These are phyloP conservation scores for Sardina pilchardus DNA, from an alignment of 2,113 vertebrate species.

Conservation along the genomic window DNA sequence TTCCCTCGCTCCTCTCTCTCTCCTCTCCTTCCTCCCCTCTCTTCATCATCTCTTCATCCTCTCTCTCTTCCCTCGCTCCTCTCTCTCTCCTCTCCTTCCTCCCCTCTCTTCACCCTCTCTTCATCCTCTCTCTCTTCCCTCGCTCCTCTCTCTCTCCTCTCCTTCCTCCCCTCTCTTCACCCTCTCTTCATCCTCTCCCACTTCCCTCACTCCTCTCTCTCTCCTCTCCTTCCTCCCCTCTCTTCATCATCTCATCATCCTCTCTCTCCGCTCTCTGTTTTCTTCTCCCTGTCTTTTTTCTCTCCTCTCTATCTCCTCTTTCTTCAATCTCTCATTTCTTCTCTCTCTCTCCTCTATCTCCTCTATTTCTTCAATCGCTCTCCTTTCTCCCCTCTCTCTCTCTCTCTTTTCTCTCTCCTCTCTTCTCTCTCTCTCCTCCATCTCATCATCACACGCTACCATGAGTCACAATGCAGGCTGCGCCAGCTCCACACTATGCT, in stretches of 20 bases:
- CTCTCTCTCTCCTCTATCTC: not conserved
- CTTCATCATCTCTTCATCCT: too few species aligned
- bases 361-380: constrained; percentile 37
- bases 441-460: not conserved
- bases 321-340: not conserved
- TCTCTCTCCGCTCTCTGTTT: constrained; percentile 12
- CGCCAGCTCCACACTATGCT: not conserved
- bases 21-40: too few species aligned
- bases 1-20: too few species aligned
- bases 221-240: too few species aligned
- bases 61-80: too few species aligned
- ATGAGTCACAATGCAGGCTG: not conserved
- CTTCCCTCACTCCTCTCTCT: too few species aligned
- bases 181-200: too few species aligned
- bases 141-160: constrained; percentile 21
- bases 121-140: constrained; percentile 20
- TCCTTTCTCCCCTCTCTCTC: constrained; percentile 33
- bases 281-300: constrained; percentile 31
- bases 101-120: constrained; percentile 37
- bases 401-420: constrained; percentile 24
- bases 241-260: too few species aligned
- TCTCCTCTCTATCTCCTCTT: constrained; percentile 23
- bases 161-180: too few species aligned
- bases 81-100: too few species aligned
- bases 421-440: constrained; percentile 17